phyloP scores from a whole-genome alignment of 2,113 vertebrate genomes.

The Zingel zingel region DNA sequence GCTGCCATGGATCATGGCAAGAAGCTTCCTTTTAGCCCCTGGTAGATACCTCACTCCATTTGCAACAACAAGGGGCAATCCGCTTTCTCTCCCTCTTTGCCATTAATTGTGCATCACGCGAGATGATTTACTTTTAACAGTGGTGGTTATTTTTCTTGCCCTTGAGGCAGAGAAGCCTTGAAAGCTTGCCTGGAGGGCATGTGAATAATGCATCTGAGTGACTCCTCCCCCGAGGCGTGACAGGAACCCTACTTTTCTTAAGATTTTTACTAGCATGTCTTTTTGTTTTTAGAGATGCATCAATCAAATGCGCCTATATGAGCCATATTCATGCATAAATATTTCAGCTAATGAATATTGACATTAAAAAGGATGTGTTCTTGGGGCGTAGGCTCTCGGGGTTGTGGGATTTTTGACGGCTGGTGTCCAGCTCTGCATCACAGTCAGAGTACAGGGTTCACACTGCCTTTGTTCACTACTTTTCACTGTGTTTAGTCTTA shows the following conservation, averaged over 20 bases:
- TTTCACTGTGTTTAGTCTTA: constrained; percentile 4
- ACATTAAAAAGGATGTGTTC: constrained; percentile 88
- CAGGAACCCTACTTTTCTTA: constrained; percentile 95
- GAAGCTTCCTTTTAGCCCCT: constrained; percentile 89
- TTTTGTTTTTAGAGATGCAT: constrained; percentile 98
- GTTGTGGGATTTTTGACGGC: constrained; percentile 88
- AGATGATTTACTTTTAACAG: constrained; percentile 99
- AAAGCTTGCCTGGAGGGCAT: constrained; percentile 98
- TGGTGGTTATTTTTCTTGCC: constrained; percentile 98
- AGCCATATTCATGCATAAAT: constrained; percentile 97
- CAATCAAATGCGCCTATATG: constrained; percentile 94
- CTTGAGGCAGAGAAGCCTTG: constrained; percentile 97
- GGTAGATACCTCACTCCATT: constrained; percentile 44
- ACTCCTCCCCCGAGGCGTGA: constrained; percentile 94
- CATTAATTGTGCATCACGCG: constrained; percentile 99
- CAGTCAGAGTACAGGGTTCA: constrained; percentile 40
- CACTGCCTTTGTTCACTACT: constrained; percentile 16
- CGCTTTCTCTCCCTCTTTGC: constrained; percentile 86
- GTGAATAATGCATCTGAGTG: constrained; percentile 99
- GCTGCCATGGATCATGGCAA: constrained; percentile 84
- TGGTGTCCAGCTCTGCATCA: constrained; percentile 89
- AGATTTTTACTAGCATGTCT: constrained; percentile 95
- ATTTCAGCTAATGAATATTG: constrained; percentile 95
- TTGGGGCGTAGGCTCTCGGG: constrained; percentile 33
- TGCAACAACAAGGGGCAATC: constrained; percentile 45